Evolutionary conservation across 2,888 invertebrate genomes (phyloP).

Genomic region (Apodemia mormo): DNA sequence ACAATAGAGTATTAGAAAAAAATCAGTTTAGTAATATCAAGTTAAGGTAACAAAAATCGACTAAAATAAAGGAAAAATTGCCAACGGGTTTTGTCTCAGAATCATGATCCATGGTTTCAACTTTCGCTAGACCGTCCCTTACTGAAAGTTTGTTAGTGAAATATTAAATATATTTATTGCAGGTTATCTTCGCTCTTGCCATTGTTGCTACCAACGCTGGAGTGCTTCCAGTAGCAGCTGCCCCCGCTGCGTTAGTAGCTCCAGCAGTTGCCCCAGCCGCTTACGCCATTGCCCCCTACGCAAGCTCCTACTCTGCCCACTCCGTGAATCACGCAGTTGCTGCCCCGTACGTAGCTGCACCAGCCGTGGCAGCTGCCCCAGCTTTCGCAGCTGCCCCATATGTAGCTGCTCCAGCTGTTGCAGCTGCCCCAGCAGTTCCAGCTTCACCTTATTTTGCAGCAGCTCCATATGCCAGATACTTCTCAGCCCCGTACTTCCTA

Average conservation of each 20-base stretch:
- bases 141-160: too few relatives aligned
- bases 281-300: slow-evolving; percentile 86
- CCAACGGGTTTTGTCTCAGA: too few relatives aligned
- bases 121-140: too few relatives aligned
- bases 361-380: slow-evolving; percentile 50
- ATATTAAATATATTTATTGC: slow-evolving; percentile 36
- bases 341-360: slow-evolving; percentile 63
- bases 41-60: too few relatives aligned
- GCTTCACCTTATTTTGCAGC: slow-evolving; percentile 41
- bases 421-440: slow-evolving; percentile 40
- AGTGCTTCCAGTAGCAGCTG: slow-evolving; percentile 53
- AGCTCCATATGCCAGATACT: slow-evolving; percentile 26
- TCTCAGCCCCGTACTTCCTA: slow-evolving; percentile 46
- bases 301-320: slow-evolving; percentile 88
- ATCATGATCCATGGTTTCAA: too few relatives aligned
- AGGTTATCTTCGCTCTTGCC: slow-evolving; percentile 68
- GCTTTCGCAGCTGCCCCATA: slow-evolving; percentile 55
- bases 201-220: slow-evolving; percentile 61
- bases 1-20: too few relatives aligned
- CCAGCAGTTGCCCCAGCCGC: slow-evolving; percentile 83
- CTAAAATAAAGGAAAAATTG: too few relatives aligned
- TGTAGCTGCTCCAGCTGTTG: slow-evolving; percentile 47
- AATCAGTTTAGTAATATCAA: too few relatives aligned
- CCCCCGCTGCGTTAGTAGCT: slow-evolving; percentile 78
- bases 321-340: slow-evolving; percentile 88